These are phyloP conservation scores for Criorhina ranunculi DNA, from an alignment of 2,888 invertebrate genomes.

Conservation along the genomic window DNA sequence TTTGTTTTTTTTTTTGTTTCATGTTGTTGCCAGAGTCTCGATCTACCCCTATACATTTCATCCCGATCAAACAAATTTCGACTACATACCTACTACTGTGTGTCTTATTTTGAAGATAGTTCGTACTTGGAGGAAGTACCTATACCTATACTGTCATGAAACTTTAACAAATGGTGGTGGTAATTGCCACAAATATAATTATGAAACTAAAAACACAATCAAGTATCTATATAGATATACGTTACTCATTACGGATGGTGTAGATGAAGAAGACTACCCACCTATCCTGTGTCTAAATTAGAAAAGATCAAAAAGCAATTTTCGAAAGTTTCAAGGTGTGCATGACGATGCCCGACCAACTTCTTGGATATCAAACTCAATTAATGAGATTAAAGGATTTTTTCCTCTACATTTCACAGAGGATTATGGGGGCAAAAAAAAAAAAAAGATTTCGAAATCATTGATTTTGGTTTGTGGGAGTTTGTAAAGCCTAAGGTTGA, in stretches of 20 bases:
- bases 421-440: neutral
- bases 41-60: conserved; percentile 2
- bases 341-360: neutral
- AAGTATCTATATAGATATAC: neutral
- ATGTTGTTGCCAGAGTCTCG: neutral
- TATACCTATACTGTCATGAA: neutral
- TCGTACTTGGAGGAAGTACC: neutral
- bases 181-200: conserved; percentile 6
- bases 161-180: neutral
- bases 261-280: too few species aligned
- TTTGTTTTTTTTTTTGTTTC: neutral
- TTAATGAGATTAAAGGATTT: conserved; percentile 26
- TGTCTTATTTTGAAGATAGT: neutral
- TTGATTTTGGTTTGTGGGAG: conserved; percentile 14
- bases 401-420: conserved; percentile 4
- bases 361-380: conserved; percentile 2
- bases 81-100: neutral
- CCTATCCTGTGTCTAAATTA: neutral
- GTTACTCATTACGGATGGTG: neutral
- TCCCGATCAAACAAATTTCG: neutral
- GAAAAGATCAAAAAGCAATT: conserved; percentile 11
- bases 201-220: neutral
- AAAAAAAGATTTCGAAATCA: too few species aligned
- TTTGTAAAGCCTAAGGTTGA: neutral
- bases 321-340: neutral